Evolutionary conservation across 2,797 vertebrate species (phyloP).

Genomic region (Diplodus sargus): DNA sequence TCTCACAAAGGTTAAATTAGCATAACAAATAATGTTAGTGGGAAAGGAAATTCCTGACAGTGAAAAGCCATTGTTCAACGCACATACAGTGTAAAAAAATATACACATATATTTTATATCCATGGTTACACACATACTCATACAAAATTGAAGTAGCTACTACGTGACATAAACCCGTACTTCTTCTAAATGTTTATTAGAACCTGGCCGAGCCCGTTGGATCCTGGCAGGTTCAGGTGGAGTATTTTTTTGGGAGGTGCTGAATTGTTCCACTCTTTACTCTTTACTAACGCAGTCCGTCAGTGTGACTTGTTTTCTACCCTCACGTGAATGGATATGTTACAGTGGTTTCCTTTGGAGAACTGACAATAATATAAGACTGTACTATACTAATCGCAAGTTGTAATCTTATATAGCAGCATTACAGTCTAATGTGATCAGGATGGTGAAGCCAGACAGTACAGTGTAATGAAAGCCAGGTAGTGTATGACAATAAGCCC

Average conservation of each 20-base stretch:
- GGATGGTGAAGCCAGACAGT: slow-evolving; percentile 27
- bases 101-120: too few relatives aligned
- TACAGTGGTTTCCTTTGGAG: background rate
- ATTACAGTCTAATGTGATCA: slow-evolving; percentile 33
- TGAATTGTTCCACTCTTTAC: background rate
- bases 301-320: background rate
- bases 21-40: background rate
- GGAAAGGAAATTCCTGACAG: background rate
- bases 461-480: slow-evolving; percentile 50
- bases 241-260: too few relatives aligned
- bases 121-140: too few relatives aligned
- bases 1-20: background rate
- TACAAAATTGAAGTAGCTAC: too few relatives aligned
- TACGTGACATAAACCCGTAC: too few relatives aligned
- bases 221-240: too few relatives aligned
- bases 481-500: slow-evolving; percentile 25
- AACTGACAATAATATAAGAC: background rate
- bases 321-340: background rate
- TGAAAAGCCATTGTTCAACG: too few relatives aligned
- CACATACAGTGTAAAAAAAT: too few relatives aligned
- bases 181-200: too few relatives aligned
- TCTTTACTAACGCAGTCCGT: background rate
- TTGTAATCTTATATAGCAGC: slow-evolving; percentile 3
- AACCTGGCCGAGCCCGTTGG: too few relatives aligned
- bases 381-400: slow-evolving; percentile 10